phyloP scores from a whole-genome alignment of 2,113 vertebrate genomes.

The Neolamprologus cancellatus region DNA sequence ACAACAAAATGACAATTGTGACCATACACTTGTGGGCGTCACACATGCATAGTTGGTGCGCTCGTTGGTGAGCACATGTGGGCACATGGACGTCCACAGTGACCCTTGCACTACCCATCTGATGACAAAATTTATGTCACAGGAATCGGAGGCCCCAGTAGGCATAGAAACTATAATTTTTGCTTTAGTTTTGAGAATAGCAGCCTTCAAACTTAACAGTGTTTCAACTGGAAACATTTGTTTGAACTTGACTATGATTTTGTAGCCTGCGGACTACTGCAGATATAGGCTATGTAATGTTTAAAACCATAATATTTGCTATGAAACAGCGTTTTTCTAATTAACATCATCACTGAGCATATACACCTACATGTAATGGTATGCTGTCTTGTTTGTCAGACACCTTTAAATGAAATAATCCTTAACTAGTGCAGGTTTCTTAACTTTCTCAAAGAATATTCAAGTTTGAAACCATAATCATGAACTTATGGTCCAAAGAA shows the following conservation, averaged over 20 bases:
- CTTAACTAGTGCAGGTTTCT: neutral
- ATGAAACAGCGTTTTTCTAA: neutral
- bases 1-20: too few relatives aligned
- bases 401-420: neutral
- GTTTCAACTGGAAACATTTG: neutral
- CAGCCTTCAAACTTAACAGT: neutral
- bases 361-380: neutral
- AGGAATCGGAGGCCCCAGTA: neutral
- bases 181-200: neutral
- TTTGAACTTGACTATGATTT: neutral
- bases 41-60: neutral
- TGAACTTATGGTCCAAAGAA: neutral
- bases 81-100: neutral
- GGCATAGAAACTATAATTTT: neutral
- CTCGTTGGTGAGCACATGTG: neutral
- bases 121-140: neutral
- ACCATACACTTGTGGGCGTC: too few relatives aligned
- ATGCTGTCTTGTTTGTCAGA: neutral
- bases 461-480: neutral
- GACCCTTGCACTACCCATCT: neutral
- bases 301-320: neutral
- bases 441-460: neutral
- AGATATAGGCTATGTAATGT: neutral
- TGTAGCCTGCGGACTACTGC: neutral
- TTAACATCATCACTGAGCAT: neutral